Conservation (phyloP, 1,140 invertebrate genomes). For the Drosophila saltans region DNA sequence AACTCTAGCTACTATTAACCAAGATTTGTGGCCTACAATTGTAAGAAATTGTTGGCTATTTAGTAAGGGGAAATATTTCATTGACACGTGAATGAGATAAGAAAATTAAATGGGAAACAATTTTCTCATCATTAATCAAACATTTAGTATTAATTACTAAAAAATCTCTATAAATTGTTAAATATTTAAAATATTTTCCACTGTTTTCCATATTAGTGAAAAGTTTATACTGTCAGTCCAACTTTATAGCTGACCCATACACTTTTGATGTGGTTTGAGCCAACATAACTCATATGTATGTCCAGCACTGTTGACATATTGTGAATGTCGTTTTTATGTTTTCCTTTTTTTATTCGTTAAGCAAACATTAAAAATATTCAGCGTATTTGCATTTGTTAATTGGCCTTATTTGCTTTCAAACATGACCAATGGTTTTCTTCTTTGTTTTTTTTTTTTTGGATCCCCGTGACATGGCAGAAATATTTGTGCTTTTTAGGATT, state of each 20-base stretch:
- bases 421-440: conserved; percentile 58
- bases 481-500: conserved; percentile 48
- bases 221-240: not conserved
- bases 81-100: not conserved
- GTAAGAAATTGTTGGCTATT: conserved; percentile 45
- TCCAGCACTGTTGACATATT: not conserved
- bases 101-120: too few relatives aligned
- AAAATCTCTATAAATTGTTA: not conserved
- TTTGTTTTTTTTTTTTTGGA: conserved; percentile 34
- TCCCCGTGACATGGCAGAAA: conserved; percentile 38
- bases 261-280: not conserved
- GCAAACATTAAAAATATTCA: conserved; percentile 12
- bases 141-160: too few relatives aligned
- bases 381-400: conserved; percentile 71
- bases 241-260: not conserved
- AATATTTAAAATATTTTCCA: not conserved
- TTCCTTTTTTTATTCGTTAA: not conserved
- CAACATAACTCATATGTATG: too few relatives aligned
- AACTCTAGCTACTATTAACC: conserved; percentile 20
- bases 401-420: conserved; percentile 75
- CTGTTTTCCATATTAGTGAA: not conserved
- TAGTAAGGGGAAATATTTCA: conserved; percentile 46
- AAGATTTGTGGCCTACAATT: conserved; percentile 64
- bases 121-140: too few relatives aligned
- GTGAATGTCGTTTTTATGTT: not conserved